Percentiles rank a stretch among this genome's conserved stretches.
Evolutionary conservation across 37 sponge, comb jelly and placozoan species (phyloP).

Genomic region (Bolinopsis microptera): DNA sequence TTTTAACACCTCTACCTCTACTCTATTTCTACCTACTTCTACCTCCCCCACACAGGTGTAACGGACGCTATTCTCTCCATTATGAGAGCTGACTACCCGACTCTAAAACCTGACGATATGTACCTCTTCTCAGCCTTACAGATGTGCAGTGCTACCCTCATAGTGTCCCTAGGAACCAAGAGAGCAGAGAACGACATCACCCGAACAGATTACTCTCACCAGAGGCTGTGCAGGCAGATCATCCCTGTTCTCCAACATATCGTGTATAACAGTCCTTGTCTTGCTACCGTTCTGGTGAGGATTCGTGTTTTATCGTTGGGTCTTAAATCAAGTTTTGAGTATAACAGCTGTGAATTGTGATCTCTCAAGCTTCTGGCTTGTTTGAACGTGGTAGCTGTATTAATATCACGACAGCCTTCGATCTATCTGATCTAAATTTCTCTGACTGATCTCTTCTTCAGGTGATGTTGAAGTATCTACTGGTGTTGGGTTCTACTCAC

Average conservation of each 20-base stretch:
- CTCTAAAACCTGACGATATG: constrained; percentile 26
- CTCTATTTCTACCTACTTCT: no score
- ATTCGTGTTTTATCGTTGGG: no score
- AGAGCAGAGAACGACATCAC: constrained; percentile 52
- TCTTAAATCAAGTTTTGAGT: no score
- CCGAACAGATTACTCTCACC: constrained; percentile 42
- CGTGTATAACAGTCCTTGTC: constrained; percentile 64
- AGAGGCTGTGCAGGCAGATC: constrained; percentile 49
- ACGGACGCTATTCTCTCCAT: not conserved
- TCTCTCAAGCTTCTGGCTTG: no score
- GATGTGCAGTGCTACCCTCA: not conserved
- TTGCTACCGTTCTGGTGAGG: constrained; percentile 55
- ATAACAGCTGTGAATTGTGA: no score
- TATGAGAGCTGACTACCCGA: constrained; percentile 27
- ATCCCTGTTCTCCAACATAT: constrained; percentile 36
- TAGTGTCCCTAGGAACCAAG: constrained; percentile 39
- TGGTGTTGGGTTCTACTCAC: constrained; percentile 28
- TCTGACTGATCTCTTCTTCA: not conserved
- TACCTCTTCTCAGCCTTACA: constrained; percentile 30
- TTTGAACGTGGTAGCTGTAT: no score
- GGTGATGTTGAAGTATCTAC: constrained; percentile 45
- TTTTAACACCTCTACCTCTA: no score
- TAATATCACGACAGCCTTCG: no score
- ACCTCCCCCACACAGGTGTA: no score
- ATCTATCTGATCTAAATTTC: no score